Evolutionary conservation across 1,140 invertebrate genomes (phyloP).

Genomic region (Scaptomyza montana): DNA sequence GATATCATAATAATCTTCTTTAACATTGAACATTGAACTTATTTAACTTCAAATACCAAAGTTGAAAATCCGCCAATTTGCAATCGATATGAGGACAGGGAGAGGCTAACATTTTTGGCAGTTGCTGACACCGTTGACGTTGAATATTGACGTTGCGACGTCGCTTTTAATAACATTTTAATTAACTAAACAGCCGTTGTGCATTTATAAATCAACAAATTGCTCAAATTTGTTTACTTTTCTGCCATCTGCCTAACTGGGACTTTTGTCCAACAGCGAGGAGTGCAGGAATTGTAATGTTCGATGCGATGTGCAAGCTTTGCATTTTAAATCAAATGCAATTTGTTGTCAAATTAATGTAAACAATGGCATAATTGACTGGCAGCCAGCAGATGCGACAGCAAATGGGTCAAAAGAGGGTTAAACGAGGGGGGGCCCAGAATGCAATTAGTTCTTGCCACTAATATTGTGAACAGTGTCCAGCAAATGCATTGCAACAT

Average conservation of each 20-base stretch:
- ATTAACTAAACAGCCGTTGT: conserved; percentile 48
- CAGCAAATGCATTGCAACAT: too few relatives aligned
- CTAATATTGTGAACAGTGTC: conserved; percentile 37
- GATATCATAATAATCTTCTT: too few relatives aligned
- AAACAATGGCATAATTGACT: conserved; percentile 61
- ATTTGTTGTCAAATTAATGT: conserved; percentile 67
- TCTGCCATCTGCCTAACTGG: conserved; percentile 12
- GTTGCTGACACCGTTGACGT: conserved; percentile 30
- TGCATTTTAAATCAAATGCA: conserved; percentile 66
- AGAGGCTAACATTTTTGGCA: conserved; percentile 18
- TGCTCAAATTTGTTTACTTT: conserved; percentile 57
- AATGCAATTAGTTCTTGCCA: conserved; percentile 28
- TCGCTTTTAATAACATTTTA: conserved; percentile 63
- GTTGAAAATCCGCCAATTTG: conserved; percentile 8
- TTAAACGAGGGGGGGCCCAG: neutral
- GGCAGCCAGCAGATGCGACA: conserved; percentile 18
- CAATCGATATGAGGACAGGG: conserved; percentile 3
- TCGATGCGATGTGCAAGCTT: conserved; percentile 28
- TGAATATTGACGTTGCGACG: conserved; percentile 15
- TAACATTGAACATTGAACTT: too few relatives aligned
- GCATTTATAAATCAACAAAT: conserved; percentile 42
- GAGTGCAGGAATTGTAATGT: neutral
- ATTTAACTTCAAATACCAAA: too few relatives aligned
- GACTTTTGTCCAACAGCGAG: neutral
- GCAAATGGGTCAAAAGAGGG: neutral